Evolutionary conservation across 2,888 invertebrate genomes (phyloP).

Genomic region (Lithophane socia): DNA sequence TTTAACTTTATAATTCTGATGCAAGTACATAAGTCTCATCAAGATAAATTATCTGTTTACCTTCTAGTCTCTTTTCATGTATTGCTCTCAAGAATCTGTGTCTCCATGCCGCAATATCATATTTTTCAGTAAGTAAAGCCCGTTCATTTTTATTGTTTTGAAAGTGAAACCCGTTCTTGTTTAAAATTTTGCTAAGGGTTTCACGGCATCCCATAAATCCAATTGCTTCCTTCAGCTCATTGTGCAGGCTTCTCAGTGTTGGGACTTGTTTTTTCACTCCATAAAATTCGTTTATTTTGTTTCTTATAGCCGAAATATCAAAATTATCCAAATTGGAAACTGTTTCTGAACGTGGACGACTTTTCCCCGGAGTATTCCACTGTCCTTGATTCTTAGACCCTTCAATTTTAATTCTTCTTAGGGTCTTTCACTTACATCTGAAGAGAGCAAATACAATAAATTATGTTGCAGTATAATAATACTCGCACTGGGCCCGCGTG

Average conservation of each 20-base stretch:
- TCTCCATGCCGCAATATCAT: slow-evolving; percentile 47
- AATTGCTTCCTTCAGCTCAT: slow-evolving; percentile 44
- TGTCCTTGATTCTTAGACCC: slow-evolving; percentile 22
- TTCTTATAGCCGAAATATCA: neutral
- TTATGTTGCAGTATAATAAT: neutral
- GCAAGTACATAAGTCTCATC: slow-evolving; percentile 37
- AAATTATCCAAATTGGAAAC: neutral
- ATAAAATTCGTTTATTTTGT: slow-evolving; percentile 10
- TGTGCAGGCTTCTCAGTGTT: slow-evolving; percentile 42
- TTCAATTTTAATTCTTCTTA: slow-evolving; percentile 32
- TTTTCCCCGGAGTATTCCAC: slow-evolving; percentile 41
- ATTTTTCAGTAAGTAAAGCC: slow-evolving; percentile 41
- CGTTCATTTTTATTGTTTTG: slow-evolving; percentile 49
- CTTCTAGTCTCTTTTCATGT: slow-evolving; percentile 5
- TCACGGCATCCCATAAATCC: slow-evolving; percentile 42
- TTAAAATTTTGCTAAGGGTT: neutral
- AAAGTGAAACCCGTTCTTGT: slow-evolving; percentile 40
- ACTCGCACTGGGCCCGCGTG: neutral
- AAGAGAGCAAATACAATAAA: neutral
- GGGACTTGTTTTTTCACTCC: slow-evolving; percentile 54
- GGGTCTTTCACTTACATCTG: slow-evolving; percentile 30
- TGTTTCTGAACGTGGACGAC: neutral
- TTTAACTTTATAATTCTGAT: no score
- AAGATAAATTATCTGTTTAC: slow-evolving; percentile 27
- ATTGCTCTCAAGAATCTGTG: slow-evolving; percentile 11